phyloP scores from a whole-genome alignment of 1,140 invertebrate genomes.

The Microplitis demolitor region DNA sequence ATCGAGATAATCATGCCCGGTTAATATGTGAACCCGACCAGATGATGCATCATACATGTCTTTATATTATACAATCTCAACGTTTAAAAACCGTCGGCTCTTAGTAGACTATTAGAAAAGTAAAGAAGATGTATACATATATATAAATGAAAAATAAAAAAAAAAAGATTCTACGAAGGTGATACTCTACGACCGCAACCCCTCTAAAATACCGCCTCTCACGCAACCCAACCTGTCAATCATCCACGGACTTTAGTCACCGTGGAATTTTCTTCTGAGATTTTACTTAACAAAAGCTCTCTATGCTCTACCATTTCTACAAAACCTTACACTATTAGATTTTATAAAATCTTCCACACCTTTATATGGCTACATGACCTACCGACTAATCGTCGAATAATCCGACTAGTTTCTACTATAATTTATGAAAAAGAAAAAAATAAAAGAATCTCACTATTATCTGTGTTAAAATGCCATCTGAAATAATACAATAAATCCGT shows the following conservation, averaged over 20 bases:
- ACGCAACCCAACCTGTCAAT: conserved; percentile 42
- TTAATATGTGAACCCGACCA: not conserved
- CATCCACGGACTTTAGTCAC: conserved; percentile 51
- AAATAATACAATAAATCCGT: no score
- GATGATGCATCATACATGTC: not conserved
- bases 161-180: conserved; percentile 40
- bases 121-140: conserved; percentile 20
- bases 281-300: conserved; percentile 18
- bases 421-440: no score
- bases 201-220: conserved; percentile 34
- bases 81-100: not conserved
- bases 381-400: no score
- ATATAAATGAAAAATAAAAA: conserved; percentile 6
- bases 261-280: conserved; percentile 46
- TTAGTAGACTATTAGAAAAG: conserved; percentile 11
- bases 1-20: not conserved
- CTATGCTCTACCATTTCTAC: conserved; percentile 5
- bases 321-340: not conserved
- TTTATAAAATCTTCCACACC: no score
- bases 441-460: no score
- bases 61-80: no score
- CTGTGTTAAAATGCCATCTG: no score
- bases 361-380: no score
- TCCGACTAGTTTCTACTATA: no score
- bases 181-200: conserved; percentile 46